Evolutionary conservation across 2,888 invertebrate genomes (phyloP).

Genomic region (Lepidochitona cinerea): DNA sequence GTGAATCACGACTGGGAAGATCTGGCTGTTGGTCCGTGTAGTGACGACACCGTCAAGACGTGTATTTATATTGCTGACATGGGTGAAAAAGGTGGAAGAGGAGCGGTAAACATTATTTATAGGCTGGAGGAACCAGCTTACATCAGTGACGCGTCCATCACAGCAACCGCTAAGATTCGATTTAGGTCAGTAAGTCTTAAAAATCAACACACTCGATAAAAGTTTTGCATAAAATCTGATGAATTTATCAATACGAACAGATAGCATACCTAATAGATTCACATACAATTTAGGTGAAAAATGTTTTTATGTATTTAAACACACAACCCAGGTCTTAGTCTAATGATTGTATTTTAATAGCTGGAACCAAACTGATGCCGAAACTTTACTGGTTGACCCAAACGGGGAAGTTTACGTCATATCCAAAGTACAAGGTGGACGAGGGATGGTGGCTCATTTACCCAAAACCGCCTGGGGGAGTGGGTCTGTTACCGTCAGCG

Average conservation of each 20-base stretch:
- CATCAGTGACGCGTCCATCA: slow-evolving; percentile 8
- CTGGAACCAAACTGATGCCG: slow-evolving; percentile 35
- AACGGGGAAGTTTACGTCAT: slow-evolving; percentile 35
- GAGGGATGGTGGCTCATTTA: slow-evolving; percentile 27
- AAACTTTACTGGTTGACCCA: slow-evolving; percentile 39
- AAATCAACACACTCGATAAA: no score
- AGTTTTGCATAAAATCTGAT: no score
- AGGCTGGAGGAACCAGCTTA: slow-evolving; percentile 25
- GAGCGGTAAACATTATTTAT: slow-evolving; percentile 24
- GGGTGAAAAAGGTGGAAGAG: slow-evolving; percentile 20
- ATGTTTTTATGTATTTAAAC: no score
- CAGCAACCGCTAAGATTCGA: slow-evolving; percentile 5
- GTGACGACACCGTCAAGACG: background rate
- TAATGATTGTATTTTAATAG: no score
- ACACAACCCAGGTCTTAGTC: no score
- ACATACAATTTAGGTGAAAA: no score
- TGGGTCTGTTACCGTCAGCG: slow-evolving; percentile 1
- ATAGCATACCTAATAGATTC: no score
- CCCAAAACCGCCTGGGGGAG: slow-evolving; percentile 31
- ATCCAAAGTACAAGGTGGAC: slow-evolving; percentile 27
- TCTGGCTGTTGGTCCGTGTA: slow-evolving; percentile 36
- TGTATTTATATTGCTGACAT: slow-evolving; percentile 35
- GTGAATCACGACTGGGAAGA: slow-evolving; percentile 40
- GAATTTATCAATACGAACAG: no score
- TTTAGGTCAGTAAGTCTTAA: no score